These are phyloP conservation scores for Lampris incognitus DNA, from an alignment of 2,113 vertebrate species.

Conservation along the genomic window DNA sequence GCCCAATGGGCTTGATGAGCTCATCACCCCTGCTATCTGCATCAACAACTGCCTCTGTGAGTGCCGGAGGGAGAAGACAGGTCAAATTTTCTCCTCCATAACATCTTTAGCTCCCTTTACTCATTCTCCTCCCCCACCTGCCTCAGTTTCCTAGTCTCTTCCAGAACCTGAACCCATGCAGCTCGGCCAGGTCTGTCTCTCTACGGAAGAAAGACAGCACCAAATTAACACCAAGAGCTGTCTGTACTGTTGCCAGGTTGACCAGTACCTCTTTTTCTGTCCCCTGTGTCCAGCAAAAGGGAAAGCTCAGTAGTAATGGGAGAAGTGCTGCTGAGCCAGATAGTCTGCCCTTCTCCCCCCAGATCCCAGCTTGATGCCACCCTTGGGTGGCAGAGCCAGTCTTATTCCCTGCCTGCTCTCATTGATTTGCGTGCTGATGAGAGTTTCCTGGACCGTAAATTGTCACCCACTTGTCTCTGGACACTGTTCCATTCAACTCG, in stretches of 20 bases:
- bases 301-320: neutral
- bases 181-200: too few species aligned
- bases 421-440: neutral
- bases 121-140: too few species aligned
- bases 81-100: too few species aligned
- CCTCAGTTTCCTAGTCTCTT: neutral
- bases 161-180: conserved; percentile 11
- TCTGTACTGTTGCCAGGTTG: neutral
- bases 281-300: neutral
- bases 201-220: neutral
- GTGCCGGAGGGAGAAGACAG: too few species aligned
- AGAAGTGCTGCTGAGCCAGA: neutral
- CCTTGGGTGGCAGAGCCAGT: neutral
- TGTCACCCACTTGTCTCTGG: neutral
- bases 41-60: too few species aligned
- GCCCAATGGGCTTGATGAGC: too few species aligned
- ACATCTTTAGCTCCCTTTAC: too few species aligned
- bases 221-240: neutral
- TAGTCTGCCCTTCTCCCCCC: neutral
- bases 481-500: neutral
- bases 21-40: too few species aligned
- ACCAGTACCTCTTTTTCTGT: neutral
- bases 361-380: neutral
- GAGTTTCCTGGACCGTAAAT: neutral
- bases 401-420: too few species aligned